Conservation (phyloP, 2,888 invertebrate genomes). For the Zelleria hepariella region DNA sequence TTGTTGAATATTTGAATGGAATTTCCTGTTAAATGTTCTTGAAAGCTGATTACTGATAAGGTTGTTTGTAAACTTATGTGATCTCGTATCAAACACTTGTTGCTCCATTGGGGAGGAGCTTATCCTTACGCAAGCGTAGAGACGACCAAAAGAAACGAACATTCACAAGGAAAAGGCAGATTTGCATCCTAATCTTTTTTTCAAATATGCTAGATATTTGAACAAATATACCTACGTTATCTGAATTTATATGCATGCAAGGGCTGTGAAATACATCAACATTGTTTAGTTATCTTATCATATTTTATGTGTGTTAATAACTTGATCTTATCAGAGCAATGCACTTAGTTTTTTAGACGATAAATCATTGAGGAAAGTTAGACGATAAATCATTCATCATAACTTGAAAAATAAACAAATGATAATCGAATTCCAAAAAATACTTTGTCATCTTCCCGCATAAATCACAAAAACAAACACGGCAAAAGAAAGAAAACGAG, state of each 20-base stretch:
- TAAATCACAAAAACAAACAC: neutral
- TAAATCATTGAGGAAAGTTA: too few relatives aligned
- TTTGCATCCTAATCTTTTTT: constrained; percentile 1
- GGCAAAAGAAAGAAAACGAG: neutral
- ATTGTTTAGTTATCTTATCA: constrained; percentile 25
- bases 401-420: neutral
- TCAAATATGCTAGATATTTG: constrained; percentile 24
- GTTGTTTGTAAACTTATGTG: constrained; percentile 4
- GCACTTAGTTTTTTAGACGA: neutral
- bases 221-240: constrained; percentile 27
- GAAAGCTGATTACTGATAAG: neutral
- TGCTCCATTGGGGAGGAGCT: constrained; percentile 48
- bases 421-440: neutral
- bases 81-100: constrained; percentile 33
- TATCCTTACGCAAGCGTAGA: constrained; percentile 25
- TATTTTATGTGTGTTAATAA: neutral
- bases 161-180: neutral
- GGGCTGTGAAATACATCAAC: constrained; percentile 30
- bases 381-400: neutral
- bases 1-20: neutral
- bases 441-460: neutral
- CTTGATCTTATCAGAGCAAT: neutral
- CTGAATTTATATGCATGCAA: constrained; percentile 13
- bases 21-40: neutral
- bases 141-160: constrained; percentile 33